Conservation (phyloP, 1,140 invertebrate species). For the Drosophila watanabei region DNA sequence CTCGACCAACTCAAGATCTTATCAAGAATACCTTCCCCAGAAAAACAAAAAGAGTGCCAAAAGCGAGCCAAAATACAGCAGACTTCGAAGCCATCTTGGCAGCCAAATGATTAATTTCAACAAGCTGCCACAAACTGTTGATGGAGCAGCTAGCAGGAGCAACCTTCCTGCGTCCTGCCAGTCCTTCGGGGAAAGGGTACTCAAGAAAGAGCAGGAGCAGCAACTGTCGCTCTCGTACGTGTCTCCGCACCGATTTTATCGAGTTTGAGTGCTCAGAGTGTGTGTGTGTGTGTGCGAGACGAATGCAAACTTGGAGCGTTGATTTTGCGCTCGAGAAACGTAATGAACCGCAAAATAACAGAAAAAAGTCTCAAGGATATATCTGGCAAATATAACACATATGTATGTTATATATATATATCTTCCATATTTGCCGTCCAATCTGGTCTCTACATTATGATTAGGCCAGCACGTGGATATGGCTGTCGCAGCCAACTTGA, state of each 20-base stretch:
- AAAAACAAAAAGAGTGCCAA: background rate
- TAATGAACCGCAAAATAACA: slow-evolving; percentile 74
- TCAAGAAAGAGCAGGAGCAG: background rate
- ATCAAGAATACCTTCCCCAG: background rate
- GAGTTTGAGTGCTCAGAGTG: slow-evolving; percentile 14
- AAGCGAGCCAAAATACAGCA: slow-evolving; percentile 2
- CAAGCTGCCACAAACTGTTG: slow-evolving; percentile 79
- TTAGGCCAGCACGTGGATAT: slow-evolving; percentile 9
- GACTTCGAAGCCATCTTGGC: slow-evolving; percentile 49
- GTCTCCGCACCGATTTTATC: slow-evolving; percentile 61
- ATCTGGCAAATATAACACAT: slow-evolving; percentile 19
- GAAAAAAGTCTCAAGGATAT: slow-evolving; percentile 30
- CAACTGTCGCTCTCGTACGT: slow-evolving; percentile 46
- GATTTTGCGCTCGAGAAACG: slow-evolving; percentile 74
- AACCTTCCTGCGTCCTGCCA: background rate
- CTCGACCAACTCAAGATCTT: no score
- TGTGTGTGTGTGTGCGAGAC: slow-evolving; percentile 48
- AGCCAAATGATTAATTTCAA: slow-evolving; percentile 83
- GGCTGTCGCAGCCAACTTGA: slow-evolving; percentile 25
- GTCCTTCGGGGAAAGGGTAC: slow-evolving; percentile 13
- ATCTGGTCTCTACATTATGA: slow-evolving; percentile 25
- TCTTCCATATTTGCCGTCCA: slow-evolving; percentile 33
- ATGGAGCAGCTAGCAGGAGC: slow-evolving; percentile 20
- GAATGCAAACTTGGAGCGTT: slow-evolving; percentile 75
- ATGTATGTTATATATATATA: slow-evolving; percentile 1